Percentiles rank a stretch among this genome's conserved stretches.
phyloP scores from a whole-genome alignment of 2,797 vertebrate genomes.

The Hylomyscus alleni region DNA sequence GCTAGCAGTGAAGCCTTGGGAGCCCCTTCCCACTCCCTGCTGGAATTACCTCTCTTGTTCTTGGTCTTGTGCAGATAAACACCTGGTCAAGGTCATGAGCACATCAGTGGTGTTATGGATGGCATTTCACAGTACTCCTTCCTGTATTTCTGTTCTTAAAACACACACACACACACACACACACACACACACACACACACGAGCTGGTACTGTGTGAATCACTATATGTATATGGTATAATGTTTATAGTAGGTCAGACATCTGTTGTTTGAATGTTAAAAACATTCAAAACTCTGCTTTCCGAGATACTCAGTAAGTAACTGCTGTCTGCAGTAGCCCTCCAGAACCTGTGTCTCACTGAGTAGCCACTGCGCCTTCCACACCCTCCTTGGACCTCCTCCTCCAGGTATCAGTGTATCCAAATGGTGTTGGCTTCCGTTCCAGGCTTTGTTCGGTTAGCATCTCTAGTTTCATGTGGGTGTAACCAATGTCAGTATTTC shows the following conservation, averaged over 20 bases:
- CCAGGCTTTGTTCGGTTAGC: neutral
- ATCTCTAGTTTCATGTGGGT: neutral
- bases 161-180: no score
- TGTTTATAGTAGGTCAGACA: neutral
- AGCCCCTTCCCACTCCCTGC: no score
- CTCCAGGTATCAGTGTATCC: neutral
- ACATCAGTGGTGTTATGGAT: neutral
- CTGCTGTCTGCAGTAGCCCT: no score
- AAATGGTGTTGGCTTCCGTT: neutral
- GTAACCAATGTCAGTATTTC: neutral
- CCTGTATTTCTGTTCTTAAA: neutral
- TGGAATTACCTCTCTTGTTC: neutral
- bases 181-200: no score
- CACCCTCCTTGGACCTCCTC: neutral
- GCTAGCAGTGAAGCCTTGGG: no score
- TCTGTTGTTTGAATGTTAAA: neutral
- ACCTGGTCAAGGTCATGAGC: neutral
- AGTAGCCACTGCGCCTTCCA: neutral
- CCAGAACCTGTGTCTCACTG: neutral
- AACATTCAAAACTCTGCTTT: neutral
- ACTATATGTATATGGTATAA: neutral
- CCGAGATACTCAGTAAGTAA: neutral
- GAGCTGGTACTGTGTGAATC: neutral
- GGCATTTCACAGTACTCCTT: neutral
- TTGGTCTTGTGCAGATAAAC: neutral